Conservation (phyloP, 1,140 invertebrate species). For the Pararge aegeria region DNA sequence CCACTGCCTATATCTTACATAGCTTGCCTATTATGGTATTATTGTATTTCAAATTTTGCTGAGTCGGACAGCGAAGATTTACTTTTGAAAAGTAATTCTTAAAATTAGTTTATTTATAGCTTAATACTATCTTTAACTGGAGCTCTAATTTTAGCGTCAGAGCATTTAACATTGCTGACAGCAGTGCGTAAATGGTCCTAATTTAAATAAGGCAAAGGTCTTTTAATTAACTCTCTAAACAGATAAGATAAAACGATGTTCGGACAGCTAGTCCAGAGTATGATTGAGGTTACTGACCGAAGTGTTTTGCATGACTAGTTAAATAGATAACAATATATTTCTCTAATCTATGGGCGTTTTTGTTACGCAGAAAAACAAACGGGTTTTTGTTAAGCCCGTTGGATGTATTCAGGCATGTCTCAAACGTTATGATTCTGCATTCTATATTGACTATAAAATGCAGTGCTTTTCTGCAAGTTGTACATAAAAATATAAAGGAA, state of each 20-base stretch:
- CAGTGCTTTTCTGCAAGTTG: no score
- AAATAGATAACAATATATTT: background rate
- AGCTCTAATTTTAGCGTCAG: no score
- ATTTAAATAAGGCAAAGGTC: background rate
- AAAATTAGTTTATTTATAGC: no score
- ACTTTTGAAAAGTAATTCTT: no score
- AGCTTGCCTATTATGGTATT: no score
- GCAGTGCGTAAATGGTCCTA: background rate
- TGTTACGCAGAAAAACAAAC: background rate
- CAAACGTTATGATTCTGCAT: background rate
- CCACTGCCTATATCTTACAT: no score
- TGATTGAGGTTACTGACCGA: background rate
- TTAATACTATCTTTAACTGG: no score
- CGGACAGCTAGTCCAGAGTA: background rate
- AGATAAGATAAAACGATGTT: background rate
- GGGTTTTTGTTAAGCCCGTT: background rate
- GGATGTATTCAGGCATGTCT: constrained; percentile 1
- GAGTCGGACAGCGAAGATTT: no score
- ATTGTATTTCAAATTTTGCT: no score
- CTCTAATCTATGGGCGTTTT: background rate
- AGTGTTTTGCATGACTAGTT: constrained; percentile 3
- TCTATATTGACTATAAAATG: background rate
- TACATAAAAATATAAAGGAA: no score
- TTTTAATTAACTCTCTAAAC: background rate
- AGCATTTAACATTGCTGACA: background rate